These are phyloP conservation scores for Drosophila yakuba DNA, from an alignment of 1,140 invertebrate species.

Conservation along the genomic window DNA sequence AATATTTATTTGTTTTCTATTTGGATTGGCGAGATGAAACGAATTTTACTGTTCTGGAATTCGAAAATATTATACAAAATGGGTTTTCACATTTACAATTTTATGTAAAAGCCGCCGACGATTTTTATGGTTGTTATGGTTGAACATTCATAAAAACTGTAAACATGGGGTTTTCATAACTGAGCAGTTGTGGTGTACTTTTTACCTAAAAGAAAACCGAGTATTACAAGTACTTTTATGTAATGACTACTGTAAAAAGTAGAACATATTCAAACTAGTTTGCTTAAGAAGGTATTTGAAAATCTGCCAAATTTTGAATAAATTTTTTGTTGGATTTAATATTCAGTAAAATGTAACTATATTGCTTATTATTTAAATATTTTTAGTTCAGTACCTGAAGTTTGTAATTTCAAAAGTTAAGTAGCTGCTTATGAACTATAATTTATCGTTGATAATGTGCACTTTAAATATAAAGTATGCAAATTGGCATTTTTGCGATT, in stretches of 20 bases:
- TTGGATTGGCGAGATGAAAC: constrained; percentile 37
- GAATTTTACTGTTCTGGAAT: neutral
- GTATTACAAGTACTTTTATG: too few species aligned
- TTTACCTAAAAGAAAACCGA: too few species aligned
- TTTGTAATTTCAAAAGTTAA: constrained; percentile 9
- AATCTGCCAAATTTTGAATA: too few species aligned
- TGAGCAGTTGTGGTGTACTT: too few species aligned
- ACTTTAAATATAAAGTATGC: constrained; percentile 8
- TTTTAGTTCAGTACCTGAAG: neutral
- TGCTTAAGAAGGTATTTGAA: too few species aligned
- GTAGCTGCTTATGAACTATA: neutral
- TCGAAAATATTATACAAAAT: constrained; percentile 7
- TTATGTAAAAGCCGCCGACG: neutral
- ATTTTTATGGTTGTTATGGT: neutral
- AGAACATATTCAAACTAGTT: too few species aligned
- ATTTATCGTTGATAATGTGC: constrained; percentile 5
- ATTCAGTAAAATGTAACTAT: too few species aligned
- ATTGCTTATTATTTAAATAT: too few species aligned
- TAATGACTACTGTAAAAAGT: too few species aligned
- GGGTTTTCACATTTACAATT: neutral
- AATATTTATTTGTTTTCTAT: constrained; percentile 37
- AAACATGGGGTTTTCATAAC: neutral
- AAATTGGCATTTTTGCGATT: constrained; percentile 43
- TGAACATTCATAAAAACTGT: neutral
- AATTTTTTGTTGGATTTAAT: too few species aligned